Base-by-base conservation (phyloP, 2,797 vertebrate genomes). In the Cichlasoma orientale region DNA sequence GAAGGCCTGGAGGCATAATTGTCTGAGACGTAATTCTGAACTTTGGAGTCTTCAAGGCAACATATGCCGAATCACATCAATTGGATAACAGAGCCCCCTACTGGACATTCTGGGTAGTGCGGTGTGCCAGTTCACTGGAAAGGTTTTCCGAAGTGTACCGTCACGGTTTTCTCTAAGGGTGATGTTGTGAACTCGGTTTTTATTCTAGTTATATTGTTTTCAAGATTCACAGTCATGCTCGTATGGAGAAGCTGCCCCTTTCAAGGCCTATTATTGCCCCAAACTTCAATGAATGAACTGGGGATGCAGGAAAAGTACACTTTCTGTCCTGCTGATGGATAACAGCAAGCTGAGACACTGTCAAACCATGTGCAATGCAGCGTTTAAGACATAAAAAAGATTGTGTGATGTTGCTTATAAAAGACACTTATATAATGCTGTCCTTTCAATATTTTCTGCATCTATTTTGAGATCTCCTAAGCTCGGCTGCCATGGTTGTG, bases 11-110 rank as follows among this genome's bases (percentile, higher is more conserved):
- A 70, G 52, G 70, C 33, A 55, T 38, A 13, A 83, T 52, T 74
- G 55, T 76, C 79, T 77, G 29, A 74, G 85, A 83, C 82, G 84
- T 82, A 76, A 84, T 69, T 79, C 38, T 88, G 81, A 75, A 82
- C 83, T 89, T 89, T 79, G 79, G 79, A 87, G 80, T 38, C 44
- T 16, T 21, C 58, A 27, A 70, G 25, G 81, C 31, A 36, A 75
- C 80, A 33, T 56, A 31, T 74, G 61, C 36, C 33, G 29, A 31
- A 41, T 11, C 27, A 44, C 27, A 83, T 84, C 47, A 72, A 57
- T 21, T 76, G 77, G 58, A 21, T 71, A 31, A 76, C 72, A 86
- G 84, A 66, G 85, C 50, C 87, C 56, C 80, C 90, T 56, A 81
- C 85, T 90, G 93, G 89, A 69, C 2, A 2, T 1, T 29, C 0